These are phyloP conservation scores for Leptoteleia sp. DNA, from an alignment of 1,140 invertebrate genomes.

Conservation along the genomic window DNA sequence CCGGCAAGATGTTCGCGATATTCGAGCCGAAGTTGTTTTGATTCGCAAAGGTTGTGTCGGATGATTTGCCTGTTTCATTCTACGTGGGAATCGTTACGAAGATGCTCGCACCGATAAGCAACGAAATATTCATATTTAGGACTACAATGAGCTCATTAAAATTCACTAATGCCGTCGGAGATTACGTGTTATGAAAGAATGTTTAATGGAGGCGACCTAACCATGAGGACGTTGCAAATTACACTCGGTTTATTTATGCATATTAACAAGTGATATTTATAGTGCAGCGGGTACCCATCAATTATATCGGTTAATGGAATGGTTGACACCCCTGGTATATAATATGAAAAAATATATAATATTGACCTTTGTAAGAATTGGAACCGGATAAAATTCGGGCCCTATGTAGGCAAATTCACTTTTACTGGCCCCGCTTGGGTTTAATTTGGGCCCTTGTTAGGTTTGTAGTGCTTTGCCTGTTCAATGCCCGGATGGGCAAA, in stretches of 20 bases:
- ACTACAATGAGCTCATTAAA: conserved; percentile 33
- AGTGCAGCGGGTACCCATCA: conserved; percentile 4
- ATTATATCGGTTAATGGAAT: conserved; percentile 7
- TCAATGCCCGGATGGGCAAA: no score
- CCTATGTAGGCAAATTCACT: no score
- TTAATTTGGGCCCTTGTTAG: no score
- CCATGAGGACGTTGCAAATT: conserved; percentile 21
- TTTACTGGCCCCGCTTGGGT: no score
- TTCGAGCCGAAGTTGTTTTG: conserved; percentile 2
- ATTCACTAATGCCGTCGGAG: conserved; percentile 31
- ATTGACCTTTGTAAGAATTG: no score
- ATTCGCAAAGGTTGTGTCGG: conserved; percentile 18
- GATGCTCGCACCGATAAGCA: conserved; percentile 24
- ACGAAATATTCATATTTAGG: conserved; percentile 37
- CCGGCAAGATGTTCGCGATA: conserved; percentile 16
- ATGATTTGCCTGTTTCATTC: conserved; percentile 34
- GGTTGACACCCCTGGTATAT: conserved; percentile 1
- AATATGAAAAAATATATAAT: no score
- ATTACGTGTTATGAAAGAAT: conserved; percentile 18
- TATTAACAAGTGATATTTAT: conserved; percentile 22
- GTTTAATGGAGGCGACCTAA: conserved; percentile 23
- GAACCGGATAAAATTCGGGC: no score
- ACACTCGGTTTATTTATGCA: conserved; percentile 26
- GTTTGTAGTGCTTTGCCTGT: no score
- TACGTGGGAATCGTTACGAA: conserved; percentile 32